Evolutionary conservation across 1,140 invertebrate genomes (phyloP).

Genomic region (Listronotus bonariensis): DNA sequence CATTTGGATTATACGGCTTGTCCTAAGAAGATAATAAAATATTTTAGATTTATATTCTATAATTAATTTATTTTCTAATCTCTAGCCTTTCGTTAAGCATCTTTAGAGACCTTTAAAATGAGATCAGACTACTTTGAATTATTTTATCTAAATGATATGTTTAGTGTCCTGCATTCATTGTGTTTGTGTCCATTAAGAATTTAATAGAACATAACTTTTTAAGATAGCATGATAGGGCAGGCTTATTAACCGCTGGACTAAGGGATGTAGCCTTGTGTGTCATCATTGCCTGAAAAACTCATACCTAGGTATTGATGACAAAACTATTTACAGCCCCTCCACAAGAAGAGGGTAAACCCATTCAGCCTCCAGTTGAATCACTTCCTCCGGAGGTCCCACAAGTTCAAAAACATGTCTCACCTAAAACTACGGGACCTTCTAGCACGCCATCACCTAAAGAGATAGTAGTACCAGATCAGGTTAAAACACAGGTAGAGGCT

Average conservation of each 20-base stretch:
- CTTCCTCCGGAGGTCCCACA: conserved; percentile 21
- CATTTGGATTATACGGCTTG: background rate
- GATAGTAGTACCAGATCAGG: too few species aligned
- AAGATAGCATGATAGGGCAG: background rate
- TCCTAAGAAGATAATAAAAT: too few species aligned
- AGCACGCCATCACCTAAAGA: too few species aligned
- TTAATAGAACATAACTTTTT: too few species aligned
- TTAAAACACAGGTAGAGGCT: too few species aligned
- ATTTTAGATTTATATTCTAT: too few species aligned
- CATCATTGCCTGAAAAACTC: conserved; percentile 7
- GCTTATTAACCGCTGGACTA: conserved; percentile 4
- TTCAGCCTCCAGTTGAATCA: conserved; percentile 6
- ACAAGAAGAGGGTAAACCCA: conserved; percentile 10
- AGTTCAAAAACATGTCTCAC: too few species aligned
- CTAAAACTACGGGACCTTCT: too few species aligned
- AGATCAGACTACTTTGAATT: too few species aligned
- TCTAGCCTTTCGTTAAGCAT: too few species aligned
- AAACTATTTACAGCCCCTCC: conserved; percentile 10
- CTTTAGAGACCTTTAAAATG: too few species aligned
- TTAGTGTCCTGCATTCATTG: background rate
- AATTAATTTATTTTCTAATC: too few species aligned
- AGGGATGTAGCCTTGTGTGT: conserved; percentile 1
- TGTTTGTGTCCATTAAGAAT: background rate
- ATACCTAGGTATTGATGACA: conserved; percentile 11
- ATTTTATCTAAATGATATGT: background rate